phyloP scores from a whole-genome alignment of 2,888 invertebrate species.

The Caenorhabditis becei region DNA sequence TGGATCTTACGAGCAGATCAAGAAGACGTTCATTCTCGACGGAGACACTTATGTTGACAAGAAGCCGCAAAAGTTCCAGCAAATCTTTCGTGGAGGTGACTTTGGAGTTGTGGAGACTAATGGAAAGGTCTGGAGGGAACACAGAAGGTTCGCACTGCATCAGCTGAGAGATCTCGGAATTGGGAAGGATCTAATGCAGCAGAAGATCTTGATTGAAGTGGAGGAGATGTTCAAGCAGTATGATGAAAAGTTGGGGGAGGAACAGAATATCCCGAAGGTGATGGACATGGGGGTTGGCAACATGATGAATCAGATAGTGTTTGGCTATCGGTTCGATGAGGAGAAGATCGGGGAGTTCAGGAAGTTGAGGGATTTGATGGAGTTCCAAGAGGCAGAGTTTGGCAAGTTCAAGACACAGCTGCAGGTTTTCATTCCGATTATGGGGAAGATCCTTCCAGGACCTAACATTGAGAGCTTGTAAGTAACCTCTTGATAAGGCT shows the following conservation, averaged over 20 bases:
- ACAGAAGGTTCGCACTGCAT: constrained; percentile 48
- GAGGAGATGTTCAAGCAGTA: constrained; percentile 31
- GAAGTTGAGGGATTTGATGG: constrained; percentile 17
- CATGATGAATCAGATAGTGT: constrained; percentile 59
- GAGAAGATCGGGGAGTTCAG: constrained; percentile 13
- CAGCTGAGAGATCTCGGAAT: constrained; percentile 53
- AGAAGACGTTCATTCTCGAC: constrained; percentile 38
- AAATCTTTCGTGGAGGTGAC: constrained; percentile 40
- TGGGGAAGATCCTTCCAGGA: constrained; percentile 15
- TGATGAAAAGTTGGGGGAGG: constrained; percentile 20
- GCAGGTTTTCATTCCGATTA: constrained; percentile 7
- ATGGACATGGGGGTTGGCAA: constrained; percentile 46
- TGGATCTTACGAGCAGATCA: constrained; percentile 40
- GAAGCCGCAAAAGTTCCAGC: constrained; percentile 31
- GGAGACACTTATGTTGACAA: constrained; percentile 46
- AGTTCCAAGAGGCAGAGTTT: constrained; percentile 18
- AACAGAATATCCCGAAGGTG: constrained; percentile 31
- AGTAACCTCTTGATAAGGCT: not conserved
- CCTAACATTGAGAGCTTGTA: constrained; percentile 18
- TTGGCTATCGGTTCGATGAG: constrained; percentile 60
- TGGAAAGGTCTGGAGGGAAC: constrained; percentile 57
- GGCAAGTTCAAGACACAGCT: not conserved
- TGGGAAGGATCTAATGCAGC: constrained; percentile 53
- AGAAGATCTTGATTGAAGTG: constrained; percentile 50
- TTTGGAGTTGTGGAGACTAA: constrained; percentile 49